Percentiles rank a stretch among this genome's conserved stretches.
These are phyloP conservation scores for Sebastiscus tertius DNA, from an alignment of 2,797 vertebrate species.

Conservation along the genomic window DNA sequence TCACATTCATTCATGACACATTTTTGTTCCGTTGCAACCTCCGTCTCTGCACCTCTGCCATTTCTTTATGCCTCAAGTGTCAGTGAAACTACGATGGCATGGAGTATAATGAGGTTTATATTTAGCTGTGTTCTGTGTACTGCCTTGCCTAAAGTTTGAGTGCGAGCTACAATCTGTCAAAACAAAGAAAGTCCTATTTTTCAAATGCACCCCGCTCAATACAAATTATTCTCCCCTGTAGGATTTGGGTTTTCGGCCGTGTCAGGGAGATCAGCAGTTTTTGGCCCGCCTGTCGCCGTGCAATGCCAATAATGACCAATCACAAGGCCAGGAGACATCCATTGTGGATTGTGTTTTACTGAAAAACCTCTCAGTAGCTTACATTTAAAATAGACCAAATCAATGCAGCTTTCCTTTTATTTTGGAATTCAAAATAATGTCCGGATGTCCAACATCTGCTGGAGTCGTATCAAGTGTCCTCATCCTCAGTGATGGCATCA, in stretches of 20 bases:
- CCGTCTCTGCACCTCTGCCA: slow-evolving; percentile 61
- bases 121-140: slow-evolving; percentile 67
- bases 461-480: slow-evolving; percentile 32
- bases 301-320: slow-evolving; percentile 47
- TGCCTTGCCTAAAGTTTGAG: slow-evolving; percentile 56
- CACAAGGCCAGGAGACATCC: slow-evolving; percentile 1
- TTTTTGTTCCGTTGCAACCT: slow-evolving; percentile 65
- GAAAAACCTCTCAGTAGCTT: not conserved
- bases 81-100: slow-evolving; percentile 58
- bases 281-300: slow-evolving; percentile 10
- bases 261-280: slow-evolving; percentile 43
- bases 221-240: slow-evolving; percentile 52
- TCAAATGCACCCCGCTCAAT: slow-evolving; percentile 39
- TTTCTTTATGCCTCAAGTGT: slow-evolving; percentile 68
- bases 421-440: slow-evolving; percentile 27
- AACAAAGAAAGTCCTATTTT: slow-evolving; percentile 63
- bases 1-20: slow-evolving; percentile 69
- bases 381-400: slow-evolving; percentile 36
- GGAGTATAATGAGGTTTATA: slow-evolving; percentile 74
- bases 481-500: slow-evolving; percentile 37
- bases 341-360: slow-evolving; percentile 30
- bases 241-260: slow-evolving; percentile 28
- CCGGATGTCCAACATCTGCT: slow-evolving; percentile 35
- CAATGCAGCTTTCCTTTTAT: slow-evolving; percentile 17
- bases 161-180: slow-evolving; percentile 68